These are phyloP conservation scores for Gonioctena quinquepunctata DNA, from an alignment of 1,140 invertebrate genomes.

Conservation along the genomic window DNA sequence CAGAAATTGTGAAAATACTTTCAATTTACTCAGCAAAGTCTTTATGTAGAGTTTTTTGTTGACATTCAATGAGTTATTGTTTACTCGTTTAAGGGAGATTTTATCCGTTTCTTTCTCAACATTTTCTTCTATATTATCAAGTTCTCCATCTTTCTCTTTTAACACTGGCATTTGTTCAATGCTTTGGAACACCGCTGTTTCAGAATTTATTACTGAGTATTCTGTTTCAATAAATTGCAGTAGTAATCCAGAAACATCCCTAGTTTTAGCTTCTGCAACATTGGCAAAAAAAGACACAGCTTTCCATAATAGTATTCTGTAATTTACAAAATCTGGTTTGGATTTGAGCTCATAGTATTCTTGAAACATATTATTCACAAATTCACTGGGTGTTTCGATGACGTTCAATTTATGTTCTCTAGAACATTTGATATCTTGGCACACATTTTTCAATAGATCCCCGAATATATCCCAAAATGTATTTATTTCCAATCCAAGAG, in stretches of 20 bases:
- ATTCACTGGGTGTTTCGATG: conserved; percentile 30
- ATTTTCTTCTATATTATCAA: conserved; percentile 27
- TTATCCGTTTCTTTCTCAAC: background rate
- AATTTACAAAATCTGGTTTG: conserved; percentile 73
- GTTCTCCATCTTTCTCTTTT: conserved; percentile 36
- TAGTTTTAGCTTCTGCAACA: conserved; percentile 76
- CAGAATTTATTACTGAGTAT: conserved; percentile 59
- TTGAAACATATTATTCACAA: conserved; percentile 37
- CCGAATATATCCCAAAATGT: conserved; percentile 81
- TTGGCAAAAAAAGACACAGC: conserved; percentile 73
- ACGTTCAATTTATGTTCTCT: conserved; percentile 20
- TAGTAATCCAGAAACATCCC: conserved; percentile 76
- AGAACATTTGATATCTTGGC: conserved; percentile 45
- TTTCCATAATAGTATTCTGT: conserved; percentile 80
- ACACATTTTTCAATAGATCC: conserved; percentile 62
- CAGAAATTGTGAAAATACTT: conserved; percentile 77
- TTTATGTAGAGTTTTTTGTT: conserved; percentile 55
- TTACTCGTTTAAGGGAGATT: background rate
- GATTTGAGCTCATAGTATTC: conserved; percentile 55
- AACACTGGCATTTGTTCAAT: conserved; percentile 54
- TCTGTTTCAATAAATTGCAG: conserved; percentile 68
- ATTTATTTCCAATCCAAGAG: conserved; percentile 64
- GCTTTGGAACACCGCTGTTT: conserved; percentile 57
- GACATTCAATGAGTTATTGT: background rate
- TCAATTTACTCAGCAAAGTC: conserved; percentile 72